phyloP scores from a whole-genome alignment of 2,888 invertebrate genomes.

The Desoria tigrina region DNA sequence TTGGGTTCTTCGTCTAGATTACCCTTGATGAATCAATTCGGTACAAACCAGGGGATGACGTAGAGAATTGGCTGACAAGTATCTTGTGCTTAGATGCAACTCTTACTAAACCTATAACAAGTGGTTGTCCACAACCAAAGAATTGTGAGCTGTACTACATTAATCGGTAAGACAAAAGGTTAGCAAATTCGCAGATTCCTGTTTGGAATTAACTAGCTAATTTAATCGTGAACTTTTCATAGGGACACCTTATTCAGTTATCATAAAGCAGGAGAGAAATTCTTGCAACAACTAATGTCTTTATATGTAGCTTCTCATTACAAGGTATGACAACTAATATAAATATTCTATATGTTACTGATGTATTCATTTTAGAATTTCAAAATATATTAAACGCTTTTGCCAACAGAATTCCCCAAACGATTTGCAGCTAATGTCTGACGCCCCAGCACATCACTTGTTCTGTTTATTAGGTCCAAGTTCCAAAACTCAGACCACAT shows the following conservation, averaged over 20 bases:
- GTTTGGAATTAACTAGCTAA: too few relatives aligned
- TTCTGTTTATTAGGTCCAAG: conserved; percentile 92
- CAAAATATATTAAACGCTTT: too few relatives aligned
- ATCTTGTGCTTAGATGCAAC: conserved; percentile 89
- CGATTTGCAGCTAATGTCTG: conserved; percentile 96
- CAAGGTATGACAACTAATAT: conserved; percentile 69
- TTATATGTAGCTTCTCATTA: conserved; percentile 98
- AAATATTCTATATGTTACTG: not conserved
- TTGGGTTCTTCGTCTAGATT: conserved; percentile 60
- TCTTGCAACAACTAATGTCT: conserved; percentile 86
- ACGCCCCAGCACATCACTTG: conserved; percentile 96
- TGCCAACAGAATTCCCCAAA: conserved; percentile 91
- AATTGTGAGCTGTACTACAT: conserved; percentile 86
- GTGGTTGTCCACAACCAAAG: conserved; percentile 86
- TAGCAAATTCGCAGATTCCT: not conserved
- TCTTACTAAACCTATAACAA: conserved; percentile 65
- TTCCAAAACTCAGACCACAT: too few relatives aligned
- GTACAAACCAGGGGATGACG: conserved; percentile 79
- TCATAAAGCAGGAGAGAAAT: conserved; percentile 87
- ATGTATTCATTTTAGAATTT: not conserved
- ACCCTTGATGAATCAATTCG: conserved; percentile 92
- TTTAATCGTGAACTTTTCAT: too few relatives aligned
- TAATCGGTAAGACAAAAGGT: conserved; percentile 61
- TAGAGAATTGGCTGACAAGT: conserved; percentile 88
- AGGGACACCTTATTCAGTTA: conserved; percentile 96